These are phyloP conservation scores for Eupithecia inturbata DNA, from an alignment of 2,888 invertebrate species.

Conservation along the genomic window DNA sequence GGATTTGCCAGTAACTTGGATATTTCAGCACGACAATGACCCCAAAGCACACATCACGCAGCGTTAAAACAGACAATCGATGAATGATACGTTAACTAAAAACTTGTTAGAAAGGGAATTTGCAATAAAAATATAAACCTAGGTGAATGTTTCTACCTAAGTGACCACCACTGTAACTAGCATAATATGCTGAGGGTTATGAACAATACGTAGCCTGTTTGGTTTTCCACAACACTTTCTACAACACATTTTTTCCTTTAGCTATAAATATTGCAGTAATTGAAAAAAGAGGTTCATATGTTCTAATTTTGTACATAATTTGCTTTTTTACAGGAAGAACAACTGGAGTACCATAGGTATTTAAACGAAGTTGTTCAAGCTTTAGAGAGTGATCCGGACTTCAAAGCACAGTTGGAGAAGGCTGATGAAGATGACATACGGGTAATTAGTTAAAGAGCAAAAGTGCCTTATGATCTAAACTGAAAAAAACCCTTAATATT, in stretches of 20 bases:
- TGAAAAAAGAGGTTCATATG: not conserved
- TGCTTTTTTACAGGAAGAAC: conserved; percentile 59
- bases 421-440: conserved; percentile 93
- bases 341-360: conserved; percentile 94
- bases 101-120: too few relatives aligned
- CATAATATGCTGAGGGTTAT: not conserved
- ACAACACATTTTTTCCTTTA: not conserved
- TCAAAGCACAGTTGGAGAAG: conserved; percentile 91
- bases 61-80: too few relatives aligned
- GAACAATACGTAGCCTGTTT: not conserved
- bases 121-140: too few relatives aligned
- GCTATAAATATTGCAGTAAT: not conserved
- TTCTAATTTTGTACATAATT: not conserved
- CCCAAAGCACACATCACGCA: too few relatives aligned
- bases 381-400: conserved; percentile 94
- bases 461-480: not conserved
- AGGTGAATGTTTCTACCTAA: too few relatives aligned
- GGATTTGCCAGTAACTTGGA: too few relatives aligned
- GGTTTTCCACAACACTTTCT: not conserved
- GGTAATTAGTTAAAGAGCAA: conserved; percentile 75
- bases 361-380: conserved; percentile 95
- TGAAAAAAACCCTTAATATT: not conserved
- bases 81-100: too few relatives aligned
- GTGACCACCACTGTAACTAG: too few relatives aligned
- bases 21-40: too few relatives aligned